Percentiles rank a stretch among this genome's conserved stretches.
Conservation (phyloP, 92 coral and sea anemone genomes). For the Phymanthus crucifer region DNA sequence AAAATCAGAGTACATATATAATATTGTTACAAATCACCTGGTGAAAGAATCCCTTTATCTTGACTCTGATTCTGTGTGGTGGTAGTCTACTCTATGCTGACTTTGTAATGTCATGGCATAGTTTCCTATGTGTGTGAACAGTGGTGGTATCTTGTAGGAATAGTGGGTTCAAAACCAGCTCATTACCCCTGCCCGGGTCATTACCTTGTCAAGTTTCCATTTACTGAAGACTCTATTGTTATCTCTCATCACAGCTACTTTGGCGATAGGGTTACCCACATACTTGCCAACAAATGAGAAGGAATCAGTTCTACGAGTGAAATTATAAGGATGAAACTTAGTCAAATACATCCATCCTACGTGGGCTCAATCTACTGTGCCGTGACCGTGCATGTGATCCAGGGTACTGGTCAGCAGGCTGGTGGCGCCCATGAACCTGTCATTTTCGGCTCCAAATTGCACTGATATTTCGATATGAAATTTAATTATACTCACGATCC, state of each 20-base stretch:
- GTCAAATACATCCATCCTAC: neutral
- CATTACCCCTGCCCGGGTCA: neutral
- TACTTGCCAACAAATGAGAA: slow-evolving; percentile 12
- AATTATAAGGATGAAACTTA: neutral
- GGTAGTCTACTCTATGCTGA: no score
- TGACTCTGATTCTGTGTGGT: no score
- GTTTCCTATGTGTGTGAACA: no score
- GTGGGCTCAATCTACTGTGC: neutral
- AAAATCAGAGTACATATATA: no score
- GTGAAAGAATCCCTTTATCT: no score
- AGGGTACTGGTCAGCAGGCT: neutral
- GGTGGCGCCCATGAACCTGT: neutral
- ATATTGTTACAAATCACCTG: no score
- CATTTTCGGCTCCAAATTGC: no score
- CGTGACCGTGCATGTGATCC: neutral
- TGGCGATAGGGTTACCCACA: slow-evolving; percentile 22
- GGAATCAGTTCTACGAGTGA: neutral
- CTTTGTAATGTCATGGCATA: no score
- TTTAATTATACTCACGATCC: slow-evolving; percentile 21
- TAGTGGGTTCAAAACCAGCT: neutral
- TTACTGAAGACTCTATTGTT: neutral
- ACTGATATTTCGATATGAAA: no score
- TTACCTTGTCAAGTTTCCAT: slow-evolving; percentile 31
- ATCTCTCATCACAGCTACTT: slow-evolving; percentile 5
- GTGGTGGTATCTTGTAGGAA: neutral